These are phyloP conservation scores for Phlogophora meticulosa DNA, from an alignment of 2,888 invertebrate species.

Conservation along the genomic window DNA sequence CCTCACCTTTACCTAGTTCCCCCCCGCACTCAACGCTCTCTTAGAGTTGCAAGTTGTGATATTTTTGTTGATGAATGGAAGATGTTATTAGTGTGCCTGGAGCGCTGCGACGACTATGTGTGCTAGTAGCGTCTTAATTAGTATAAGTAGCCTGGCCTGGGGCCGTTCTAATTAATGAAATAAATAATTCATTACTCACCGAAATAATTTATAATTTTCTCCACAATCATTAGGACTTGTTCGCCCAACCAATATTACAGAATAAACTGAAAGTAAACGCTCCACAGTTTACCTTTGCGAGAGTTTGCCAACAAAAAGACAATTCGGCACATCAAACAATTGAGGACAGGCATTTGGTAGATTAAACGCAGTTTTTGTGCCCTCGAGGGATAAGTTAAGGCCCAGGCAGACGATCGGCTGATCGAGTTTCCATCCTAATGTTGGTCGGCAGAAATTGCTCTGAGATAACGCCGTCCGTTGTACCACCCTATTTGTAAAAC, in stretches of 20 bases:
- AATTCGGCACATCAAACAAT: slow-evolving; percentile 56
- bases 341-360: slow-evolving; percentile 42
- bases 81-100: too few species aligned
- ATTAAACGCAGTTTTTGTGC: slow-evolving; percentile 54
- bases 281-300: slow-evolving; percentile 43
- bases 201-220: not conserved
- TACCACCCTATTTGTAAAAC: not conserved
- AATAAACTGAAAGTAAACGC: slow-evolving; percentile 41
- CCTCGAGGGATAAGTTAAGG: slow-evolving; percentile 32
- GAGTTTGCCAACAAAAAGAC: slow-evolving; percentile 49
- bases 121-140: too few species aligned
- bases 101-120: too few species aligned
- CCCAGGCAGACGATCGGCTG: slow-evolving; percentile 9
- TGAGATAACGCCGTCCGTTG: not conserved
- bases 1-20: too few species aligned
- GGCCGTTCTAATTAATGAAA: too few species aligned
- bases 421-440: slow-evolving; percentile 4
- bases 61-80: too few species aligned
- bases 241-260: slow-evolving; percentile 11
- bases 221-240: not conserved
- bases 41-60: too few species aligned
- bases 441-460: not conserved
- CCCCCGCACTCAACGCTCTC: too few species aligned
- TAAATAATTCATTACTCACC: not conserved
- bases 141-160: too few species aligned